Conservation (phyloP, 1,140 invertebrate species). For the Drosophila pandora region DNA sequence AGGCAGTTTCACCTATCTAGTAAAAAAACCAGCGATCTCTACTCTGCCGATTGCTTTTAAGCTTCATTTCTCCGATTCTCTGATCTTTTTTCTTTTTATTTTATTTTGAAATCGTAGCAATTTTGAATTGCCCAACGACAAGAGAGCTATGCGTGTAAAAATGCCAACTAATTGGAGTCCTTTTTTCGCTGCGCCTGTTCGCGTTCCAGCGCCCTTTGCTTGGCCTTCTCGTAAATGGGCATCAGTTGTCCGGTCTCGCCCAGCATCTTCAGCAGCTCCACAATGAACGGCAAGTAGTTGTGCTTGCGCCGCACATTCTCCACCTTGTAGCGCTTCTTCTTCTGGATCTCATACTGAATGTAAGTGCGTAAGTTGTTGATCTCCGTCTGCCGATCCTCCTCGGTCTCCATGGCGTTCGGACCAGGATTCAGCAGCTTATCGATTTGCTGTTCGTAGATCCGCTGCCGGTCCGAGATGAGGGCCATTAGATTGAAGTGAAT, state of each 20-base stretch:
- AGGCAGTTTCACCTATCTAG: conserved; percentile 68
- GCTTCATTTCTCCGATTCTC: conserved; percentile 16
- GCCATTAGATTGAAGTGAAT: conserved; percentile 99
- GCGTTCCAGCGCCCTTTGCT: conserved; percentile 89
- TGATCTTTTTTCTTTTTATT: conserved; percentile 16
- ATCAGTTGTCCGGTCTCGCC: conserved; percentile 96
- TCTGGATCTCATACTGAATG: conserved; percentile 95
- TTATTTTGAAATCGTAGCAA: conserved; percentile 39
- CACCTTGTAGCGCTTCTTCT: conserved; percentile 90
- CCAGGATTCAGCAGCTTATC: conserved; percentile 87
- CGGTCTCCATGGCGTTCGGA: conserved; percentile 85
- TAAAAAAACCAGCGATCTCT: conserved; percentile 32
- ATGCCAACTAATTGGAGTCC: conserved; percentile 55
- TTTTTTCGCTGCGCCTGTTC: conserved; percentile 84
- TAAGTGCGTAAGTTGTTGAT: conserved; percentile 89
- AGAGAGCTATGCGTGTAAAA: conserved; percentile 6
- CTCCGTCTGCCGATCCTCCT: conserved; percentile 88
- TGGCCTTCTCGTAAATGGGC: conserved; percentile 94
- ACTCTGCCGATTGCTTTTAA: conserved; percentile 15
- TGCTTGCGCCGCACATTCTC: conserved; percentile 98
- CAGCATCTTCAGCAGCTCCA: conserved; percentile 96
- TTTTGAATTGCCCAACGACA: conserved; percentile 45
- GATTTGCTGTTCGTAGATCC: conserved; percentile 92
- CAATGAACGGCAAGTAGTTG: conserved; percentile 99
- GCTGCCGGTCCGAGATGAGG: conserved; percentile 95